These are phyloP conservation scores for Prolemur simus DNA, from an alignment of 2,113 vertebrate species.

Conservation along the genomic window DNA sequence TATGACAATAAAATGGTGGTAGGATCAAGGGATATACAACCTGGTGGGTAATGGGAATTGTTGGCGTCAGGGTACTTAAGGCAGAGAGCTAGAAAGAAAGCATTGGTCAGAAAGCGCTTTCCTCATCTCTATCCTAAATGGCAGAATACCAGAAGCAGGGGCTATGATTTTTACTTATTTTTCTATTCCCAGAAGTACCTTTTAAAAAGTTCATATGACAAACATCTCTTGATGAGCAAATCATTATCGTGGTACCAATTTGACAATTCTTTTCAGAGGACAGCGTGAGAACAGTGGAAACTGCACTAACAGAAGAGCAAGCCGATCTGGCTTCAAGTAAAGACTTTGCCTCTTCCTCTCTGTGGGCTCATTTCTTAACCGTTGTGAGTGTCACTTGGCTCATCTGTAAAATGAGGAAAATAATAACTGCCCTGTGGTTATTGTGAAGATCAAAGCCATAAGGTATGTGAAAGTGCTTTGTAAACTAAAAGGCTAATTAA, in stretches of 20 bases:
- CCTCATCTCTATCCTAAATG: neutral
- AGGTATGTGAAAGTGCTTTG: constrained; percentile 50
- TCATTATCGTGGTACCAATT: neutral
- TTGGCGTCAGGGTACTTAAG: neutral
- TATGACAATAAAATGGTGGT: neutral
- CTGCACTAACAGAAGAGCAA: neutral
- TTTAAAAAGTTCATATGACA: neutral
- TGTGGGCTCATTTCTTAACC: neutral
- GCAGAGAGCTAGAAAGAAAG: neutral
- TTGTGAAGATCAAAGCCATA: constrained; percentile 52
- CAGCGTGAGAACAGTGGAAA: neutral
- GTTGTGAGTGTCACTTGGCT: neutral
- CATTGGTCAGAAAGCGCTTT: neutral
- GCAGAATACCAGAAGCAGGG: neutral
- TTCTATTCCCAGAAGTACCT: neutral
- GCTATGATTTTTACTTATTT: neutral
- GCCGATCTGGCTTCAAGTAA: neutral
- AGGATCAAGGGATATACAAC: neutral
- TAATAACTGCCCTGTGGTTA: neutral
- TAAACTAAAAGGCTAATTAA: constrained; percentile 66
- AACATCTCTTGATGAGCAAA: neutral
- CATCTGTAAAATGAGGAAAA: constrained; percentile 38
- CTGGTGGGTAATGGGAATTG: neutral
- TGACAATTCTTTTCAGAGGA: neutral
- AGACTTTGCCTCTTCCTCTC: neutral